Evolutionary conservation across 2,797 vertebrate species (phyloP).

Genomic region (Enteromius unitaeniatus): DNA sequence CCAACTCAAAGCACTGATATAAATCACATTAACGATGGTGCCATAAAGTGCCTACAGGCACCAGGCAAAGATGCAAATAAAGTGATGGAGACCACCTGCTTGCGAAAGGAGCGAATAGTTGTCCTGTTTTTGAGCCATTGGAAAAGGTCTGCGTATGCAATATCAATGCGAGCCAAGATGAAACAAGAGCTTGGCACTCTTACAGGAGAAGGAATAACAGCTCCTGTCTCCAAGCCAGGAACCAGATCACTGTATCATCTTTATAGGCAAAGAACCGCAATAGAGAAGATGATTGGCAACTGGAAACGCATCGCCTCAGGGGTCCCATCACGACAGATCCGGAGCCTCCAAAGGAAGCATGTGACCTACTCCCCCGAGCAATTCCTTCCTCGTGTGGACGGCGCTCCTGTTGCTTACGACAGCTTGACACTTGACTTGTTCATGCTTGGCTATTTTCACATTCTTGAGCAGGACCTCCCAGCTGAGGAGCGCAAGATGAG

Average conservation of each 20-base stretch:
- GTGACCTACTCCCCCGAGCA: constrained; percentile 87
- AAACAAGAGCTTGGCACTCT: constrained; percentile 59
- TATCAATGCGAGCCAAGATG: constrained; percentile 73
- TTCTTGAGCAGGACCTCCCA: constrained; percentile 88
- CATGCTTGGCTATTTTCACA: constrained; percentile 97
- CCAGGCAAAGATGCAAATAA: constrained; percentile 39
- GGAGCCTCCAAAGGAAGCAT: constrained; percentile 58
- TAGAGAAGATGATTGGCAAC: constrained; percentile 82
- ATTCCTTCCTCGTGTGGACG: constrained; percentile 82
- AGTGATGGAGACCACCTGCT: constrained; percentile 76
- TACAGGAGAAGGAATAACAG: constrained; percentile 13
- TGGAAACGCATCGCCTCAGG: constrained; percentile 80
- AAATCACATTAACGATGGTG: constrained; percentile 29
- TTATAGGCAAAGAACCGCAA: constrained; percentile 79
- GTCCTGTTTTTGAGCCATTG: constrained; percentile 93
- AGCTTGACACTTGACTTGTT: constrained; percentile 91
- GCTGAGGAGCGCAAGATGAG: constrained; percentile 90
- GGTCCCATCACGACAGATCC: constrained; percentile 65
- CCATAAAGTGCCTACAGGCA: constrained; percentile 25
- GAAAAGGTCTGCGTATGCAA: constrained; percentile 88
- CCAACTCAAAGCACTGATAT: constrained; percentile 7
- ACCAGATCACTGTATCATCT: constrained; percentile 75
- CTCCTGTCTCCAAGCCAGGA: constrained; percentile 47
- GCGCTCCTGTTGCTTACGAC: constrained; percentile 77
- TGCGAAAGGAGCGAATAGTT: constrained; percentile 92